Evolutionary conservation across 2,888 invertebrate genomes (phyloP).

Genomic region (Agrilus mali): DNA sequence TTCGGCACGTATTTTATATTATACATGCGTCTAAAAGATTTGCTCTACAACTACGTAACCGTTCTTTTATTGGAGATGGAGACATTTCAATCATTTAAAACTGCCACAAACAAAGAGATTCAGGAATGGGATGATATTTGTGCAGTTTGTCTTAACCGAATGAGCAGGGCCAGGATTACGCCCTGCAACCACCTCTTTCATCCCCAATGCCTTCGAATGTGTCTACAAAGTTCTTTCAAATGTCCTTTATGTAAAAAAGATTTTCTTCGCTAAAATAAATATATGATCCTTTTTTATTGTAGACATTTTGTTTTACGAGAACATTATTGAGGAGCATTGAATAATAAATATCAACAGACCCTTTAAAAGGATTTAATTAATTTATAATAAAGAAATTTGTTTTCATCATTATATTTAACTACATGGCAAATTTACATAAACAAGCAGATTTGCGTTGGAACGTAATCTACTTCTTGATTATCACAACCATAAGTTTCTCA

Average conservation of each 20-base stretch:
- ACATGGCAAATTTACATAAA: too few species aligned
- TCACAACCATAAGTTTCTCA: too few species aligned
- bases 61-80: constrained; percentile 22
- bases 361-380: too few species aligned
- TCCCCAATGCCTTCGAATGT: constrained; percentile 59
- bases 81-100: constrained; percentile 27
- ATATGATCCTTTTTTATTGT: not conserved
- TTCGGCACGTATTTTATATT: constrained; percentile 27
- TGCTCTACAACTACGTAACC: constrained; percentile 26
- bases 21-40: constrained; percentile 27
- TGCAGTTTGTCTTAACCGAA: constrained; percentile 58
- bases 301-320: not conserved
- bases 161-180: constrained; percentile 60
- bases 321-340: too few species aligned
- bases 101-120: constrained; percentile 54
- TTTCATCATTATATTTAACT: too few species aligned
- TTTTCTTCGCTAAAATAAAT: constrained; percentile 16
- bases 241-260: constrained; percentile 61
- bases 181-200: constrained; percentile 73
- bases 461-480: too few species aligned
- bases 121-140: constrained; percentile 61
- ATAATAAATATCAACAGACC: too few species aligned
- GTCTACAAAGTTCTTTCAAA: constrained; percentile 52
- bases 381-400: too few species aligned
- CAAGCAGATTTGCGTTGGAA: too few species aligned